A percentile compares a stretch with the other conserved stretches of the same genome.
Evolutionary conservation across 2,113 vertebrate species (phyloP).

Genomic region (Accipiter cooperii): DNA sequence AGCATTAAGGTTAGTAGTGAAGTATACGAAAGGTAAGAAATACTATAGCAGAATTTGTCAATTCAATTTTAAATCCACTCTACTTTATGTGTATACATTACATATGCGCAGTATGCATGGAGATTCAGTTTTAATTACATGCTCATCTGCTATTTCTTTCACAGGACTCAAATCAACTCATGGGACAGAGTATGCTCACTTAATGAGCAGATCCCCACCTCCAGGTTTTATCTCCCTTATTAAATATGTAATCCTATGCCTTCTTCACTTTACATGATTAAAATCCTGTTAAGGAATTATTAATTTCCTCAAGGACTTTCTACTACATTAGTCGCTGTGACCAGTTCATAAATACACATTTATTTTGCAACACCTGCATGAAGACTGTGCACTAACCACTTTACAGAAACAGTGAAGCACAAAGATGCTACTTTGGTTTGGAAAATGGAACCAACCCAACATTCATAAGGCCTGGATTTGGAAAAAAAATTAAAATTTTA

Average conservation of each 20-base stretch:
- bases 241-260: neutral
- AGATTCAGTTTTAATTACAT: neutral
- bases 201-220: neutral
- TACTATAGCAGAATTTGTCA: neutral
- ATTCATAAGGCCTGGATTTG: neutral
- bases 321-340: neutral
- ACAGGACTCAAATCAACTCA: neutral
- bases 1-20: neutral
- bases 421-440: neutral
- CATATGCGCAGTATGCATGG: rapidly evolving
- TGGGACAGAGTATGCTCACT: neutral
- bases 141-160: neutral
- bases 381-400: neutral
- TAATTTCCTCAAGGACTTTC: neutral
- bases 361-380: neutral
- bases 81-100: neutral
- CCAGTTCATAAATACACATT: neutral
- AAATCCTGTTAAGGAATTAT: neutral
- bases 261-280: neutral
- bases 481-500: neutral
- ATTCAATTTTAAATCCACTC: neutral
- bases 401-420: neutral
- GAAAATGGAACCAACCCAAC: neutral
- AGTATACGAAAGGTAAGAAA: neutral
- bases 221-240: neutral